Conservation (phyloP, 2,888 invertebrate species). For the Gastracanthus pulcherrimus region DNA sequence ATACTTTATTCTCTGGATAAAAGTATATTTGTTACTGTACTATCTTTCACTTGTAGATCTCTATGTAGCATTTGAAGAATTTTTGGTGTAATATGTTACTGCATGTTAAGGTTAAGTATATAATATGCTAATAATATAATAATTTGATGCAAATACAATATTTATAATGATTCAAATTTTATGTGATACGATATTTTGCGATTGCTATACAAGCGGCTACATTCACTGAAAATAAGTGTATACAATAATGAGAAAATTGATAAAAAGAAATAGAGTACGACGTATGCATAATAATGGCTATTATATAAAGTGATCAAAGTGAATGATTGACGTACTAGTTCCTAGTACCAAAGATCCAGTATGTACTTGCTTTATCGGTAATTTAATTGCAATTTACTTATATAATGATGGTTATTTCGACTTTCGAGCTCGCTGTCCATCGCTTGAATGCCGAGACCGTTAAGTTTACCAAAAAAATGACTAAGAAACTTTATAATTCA, state of each 20-base stretch:
- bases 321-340: conserved; percentile 21
- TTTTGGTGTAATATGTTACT: neutral
- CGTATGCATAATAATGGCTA: conserved; percentile 5
- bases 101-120: conserved; percentile 12
- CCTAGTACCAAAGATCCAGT: conserved; percentile 2
- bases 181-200: neutral
- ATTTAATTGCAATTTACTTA: conserved; percentile 26
- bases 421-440: neutral
- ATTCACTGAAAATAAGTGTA: neutral
- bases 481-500: too few species aligned
- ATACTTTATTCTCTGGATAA: neutral
- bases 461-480: too few species aligned
- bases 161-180: neutral
- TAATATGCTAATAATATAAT: neutral
- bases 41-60: conserved; percentile 8
- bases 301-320: conserved; percentile 33
- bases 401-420: neutral
- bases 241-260: conserved; percentile 5
- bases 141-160: neutral
- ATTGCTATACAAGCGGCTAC: neutral
- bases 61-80: conserved; percentile 6
- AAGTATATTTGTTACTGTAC: neutral
- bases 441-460: neutral
- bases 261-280: neutral
- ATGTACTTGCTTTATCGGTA: neutral